Evolutionary conservation across 2,113 vertebrate species (phyloP), one percentile per base, ranked within the genome.

Genomic region (Puma concolor): DNA sequence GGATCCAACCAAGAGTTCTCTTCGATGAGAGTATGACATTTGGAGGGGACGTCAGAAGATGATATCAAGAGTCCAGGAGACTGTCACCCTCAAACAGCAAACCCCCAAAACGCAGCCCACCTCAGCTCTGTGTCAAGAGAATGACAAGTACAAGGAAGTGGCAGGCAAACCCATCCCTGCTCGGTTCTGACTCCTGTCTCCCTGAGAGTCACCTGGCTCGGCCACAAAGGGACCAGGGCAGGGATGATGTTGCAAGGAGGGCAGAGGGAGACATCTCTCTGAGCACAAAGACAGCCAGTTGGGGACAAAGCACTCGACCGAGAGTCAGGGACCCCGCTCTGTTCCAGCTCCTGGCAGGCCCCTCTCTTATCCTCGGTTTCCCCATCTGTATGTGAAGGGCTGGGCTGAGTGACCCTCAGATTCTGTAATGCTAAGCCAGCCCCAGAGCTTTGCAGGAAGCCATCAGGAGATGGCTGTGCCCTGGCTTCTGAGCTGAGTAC

Each of bases 301-400:
- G 54, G 82, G 36, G 36, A n/a, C 33, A 48, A 21, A 77, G 60
- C 54, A 27, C 88, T 60, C 17, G 71, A 14, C 85, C 2, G 2
- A 10, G 38, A 36, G 44, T 13, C 9, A 19, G 33, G 38, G 48
- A 10, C 52, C 52, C 4, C 6, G 54, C 54, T 91, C 41, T 52
- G 29, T n/a, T 76, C 72, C 13, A 41, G 11, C 4, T 38, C 50
- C 15, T 11, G 0, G 0, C 25, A 5, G 7, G 14, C 2, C 76
- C 41, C 77, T 76, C 81, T 44, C 48, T n/a, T 11, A 71, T 31
- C 41, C 38, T 71, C 57, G 31, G 1, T n/a, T 76, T 67, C 57
- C 66, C 41, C 52, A 16, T 29, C 4, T 4, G 10, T 6, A 69
- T 0, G 2, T 9, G 10, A 63, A 67, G 54, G 31, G 63, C 31